phyloP scores from a whole-genome alignment of 2,797 vertebrate species.

The Acridotheres tristis region DNA sequence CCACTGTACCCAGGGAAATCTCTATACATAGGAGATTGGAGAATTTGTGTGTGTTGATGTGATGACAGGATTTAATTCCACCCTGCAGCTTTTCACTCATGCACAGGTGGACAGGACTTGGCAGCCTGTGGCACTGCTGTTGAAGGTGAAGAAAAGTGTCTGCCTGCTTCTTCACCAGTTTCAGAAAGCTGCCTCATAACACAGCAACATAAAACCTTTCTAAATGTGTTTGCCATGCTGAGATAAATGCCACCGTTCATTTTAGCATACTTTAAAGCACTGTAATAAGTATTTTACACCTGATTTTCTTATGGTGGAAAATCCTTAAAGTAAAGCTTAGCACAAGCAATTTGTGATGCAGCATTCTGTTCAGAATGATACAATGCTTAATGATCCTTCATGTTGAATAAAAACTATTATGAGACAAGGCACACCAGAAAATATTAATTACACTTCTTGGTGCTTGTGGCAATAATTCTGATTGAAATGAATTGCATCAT shows the following conservation, averaged over 20 bases:
- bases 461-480: conserved; percentile 30
- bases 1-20: background rate
- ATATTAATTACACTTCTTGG: conserved; percentile 33
- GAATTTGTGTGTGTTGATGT: background rate
- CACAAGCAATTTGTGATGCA: background rate
- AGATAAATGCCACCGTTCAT: background rate
- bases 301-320: background rate
- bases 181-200: background rate
- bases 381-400: background rate
- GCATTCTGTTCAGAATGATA: background rate
- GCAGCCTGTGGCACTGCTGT: background rate
- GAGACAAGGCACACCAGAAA: background rate
- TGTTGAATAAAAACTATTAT: background rate
- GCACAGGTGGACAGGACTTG: background rate
- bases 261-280: background rate
- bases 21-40: background rate
- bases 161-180: background rate
- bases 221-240: background rate
- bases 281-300: background rate
- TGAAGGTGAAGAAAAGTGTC: background rate
- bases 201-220: background rate
- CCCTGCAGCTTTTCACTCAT: background rate
- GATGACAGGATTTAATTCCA: background rate
- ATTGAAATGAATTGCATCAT: background rate
- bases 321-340: background rate